phyloP scores from a whole-genome alignment of 2,888 invertebrate genomes.

The Phyllotreta striolata region DNA sequence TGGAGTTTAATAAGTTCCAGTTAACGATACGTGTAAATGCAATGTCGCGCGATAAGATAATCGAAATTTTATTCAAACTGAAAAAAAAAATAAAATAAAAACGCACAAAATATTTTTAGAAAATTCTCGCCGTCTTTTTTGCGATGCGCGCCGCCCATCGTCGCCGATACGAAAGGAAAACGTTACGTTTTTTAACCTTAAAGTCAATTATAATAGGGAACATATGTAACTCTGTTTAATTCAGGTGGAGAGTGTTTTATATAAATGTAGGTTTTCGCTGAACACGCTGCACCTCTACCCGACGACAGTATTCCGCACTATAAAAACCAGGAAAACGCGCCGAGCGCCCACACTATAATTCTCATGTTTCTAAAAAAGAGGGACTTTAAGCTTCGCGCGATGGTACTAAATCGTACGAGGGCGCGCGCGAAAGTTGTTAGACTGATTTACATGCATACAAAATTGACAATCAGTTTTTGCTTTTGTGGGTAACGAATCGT shows the following conservation, averaged over 20 bases:
- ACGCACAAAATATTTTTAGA: too few species aligned
- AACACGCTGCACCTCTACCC: conserved; percentile 40
- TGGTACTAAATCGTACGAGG: too few species aligned
- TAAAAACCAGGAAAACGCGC: conserved; percentile 28
- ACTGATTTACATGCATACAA: neutral
- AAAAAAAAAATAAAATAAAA: too few species aligned
- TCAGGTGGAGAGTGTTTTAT: conserved; percentile 52
- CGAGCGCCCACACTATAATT: neutral
- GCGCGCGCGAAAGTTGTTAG: too few species aligned
- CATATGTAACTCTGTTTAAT: conserved; percentile 67
- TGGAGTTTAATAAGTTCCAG: too few species aligned
- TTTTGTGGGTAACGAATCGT: neutral
- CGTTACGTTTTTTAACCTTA: conserved; percentile 69
- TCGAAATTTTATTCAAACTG: too few species aligned
- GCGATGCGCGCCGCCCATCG: neutral
- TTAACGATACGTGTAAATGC: too few species aligned
- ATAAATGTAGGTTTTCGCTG: conserved; percentile 48
- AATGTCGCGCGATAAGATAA: too few species aligned
- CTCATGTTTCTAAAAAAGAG: too few species aligned
- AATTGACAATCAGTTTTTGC: neutral
- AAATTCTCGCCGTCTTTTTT: too few species aligned
- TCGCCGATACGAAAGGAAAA: conserved; percentile 44
- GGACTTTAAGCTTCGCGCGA: too few species aligned
- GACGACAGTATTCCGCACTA: conserved; percentile 21
- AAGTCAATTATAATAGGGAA: conserved; percentile 88